These are phyloP conservation scores for Neodiprion virginianus DNA, from an alignment of 1,140 invertebrate genomes.

Conservation along the genomic window DNA sequence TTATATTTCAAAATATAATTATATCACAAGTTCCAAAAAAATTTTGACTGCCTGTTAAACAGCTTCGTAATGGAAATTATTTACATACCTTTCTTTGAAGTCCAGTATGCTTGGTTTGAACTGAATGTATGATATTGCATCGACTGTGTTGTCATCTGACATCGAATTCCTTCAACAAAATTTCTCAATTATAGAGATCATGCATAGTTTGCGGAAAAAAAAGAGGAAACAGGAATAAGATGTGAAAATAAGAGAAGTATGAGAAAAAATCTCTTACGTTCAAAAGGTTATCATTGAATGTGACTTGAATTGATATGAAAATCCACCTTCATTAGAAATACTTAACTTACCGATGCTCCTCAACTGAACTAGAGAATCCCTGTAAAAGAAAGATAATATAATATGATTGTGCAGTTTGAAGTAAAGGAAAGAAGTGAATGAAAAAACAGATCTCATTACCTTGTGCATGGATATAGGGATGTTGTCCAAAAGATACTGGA, in stretches of 20 bases:
- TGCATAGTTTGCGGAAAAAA: too few relatives aligned
- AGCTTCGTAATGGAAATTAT: slow-evolving; percentile 20
- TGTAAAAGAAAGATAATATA: slow-evolving; percentile 25
- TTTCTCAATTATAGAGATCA: too few relatives aligned
- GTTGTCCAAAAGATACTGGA: slow-evolving; percentile 71
- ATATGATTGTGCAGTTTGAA: neutral
- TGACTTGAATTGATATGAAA: neutral
- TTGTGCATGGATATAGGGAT: slow-evolving; percentile 66
- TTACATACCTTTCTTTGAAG: slow-evolving; percentile 54
- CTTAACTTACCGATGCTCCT: slow-evolving; percentile 46
- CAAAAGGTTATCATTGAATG: slow-evolving; percentile 1
- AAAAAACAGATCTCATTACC: slow-evolving; percentile 48
- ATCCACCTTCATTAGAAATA: neutral
- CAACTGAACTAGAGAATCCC: slow-evolving; percentile 48
- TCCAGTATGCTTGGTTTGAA: slow-evolving; percentile 55
- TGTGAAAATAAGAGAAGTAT: too few relatives aligned
- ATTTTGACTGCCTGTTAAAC: neutral
- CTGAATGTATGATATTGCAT: slow-evolving; percentile 49
- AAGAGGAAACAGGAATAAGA: too few relatives aligned
- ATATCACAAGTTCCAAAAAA: slow-evolving; percentile 17
- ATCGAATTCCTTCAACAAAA: slow-evolving; percentile 46
- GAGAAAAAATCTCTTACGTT: slow-evolving; percentile 16
- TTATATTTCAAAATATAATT: slow-evolving; percentile 31
- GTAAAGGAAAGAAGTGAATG: slow-evolving; percentile 20
- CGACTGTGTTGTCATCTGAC: slow-evolving; percentile 46